Evolutionary conservation across 1,140 invertebrate genomes (phyloP), one percentile per base, ranked within the genome.

Genomic region (Cydia strobilella): DNA sequence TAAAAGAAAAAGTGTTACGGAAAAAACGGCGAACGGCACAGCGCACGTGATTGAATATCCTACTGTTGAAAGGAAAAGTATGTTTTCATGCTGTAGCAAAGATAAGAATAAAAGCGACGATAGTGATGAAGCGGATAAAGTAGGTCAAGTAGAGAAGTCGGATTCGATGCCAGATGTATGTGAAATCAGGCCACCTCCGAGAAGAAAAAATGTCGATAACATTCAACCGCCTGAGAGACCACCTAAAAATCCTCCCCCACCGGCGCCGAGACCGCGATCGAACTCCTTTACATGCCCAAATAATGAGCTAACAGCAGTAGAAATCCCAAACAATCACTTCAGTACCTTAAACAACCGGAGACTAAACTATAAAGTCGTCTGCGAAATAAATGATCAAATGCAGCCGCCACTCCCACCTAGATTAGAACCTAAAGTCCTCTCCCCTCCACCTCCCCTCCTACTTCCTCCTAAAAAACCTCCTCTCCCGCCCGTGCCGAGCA

Each of bases 391-490:
- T 73, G 90, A 92, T 75, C 84, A 82, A 74, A 75, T 72, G 23
- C 80, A 82, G 10, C 94, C 94, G 7, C 90, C 92, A 74, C 72
- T 95, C 74, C 94, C 94, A 48, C 94, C 94, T 3, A 88, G 94
- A 82, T 84, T 91, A 76, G 92, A 93, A 66, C 88, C 81, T 63
- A 93, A 91, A 73, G 82, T 82, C 2, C 88, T 94, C 10, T 84
- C 94, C n/a, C 94, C 94, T 48, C 94, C 95, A 1, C 94, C 93
- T 27, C 95, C 94, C 69, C 82, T 95, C 83, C 86, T 93, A 80
- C 77, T 95, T 81, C 94, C 95, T 15, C 94, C 95, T 35, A 95
- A 95, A 85, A 96, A 96, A 88, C 96, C 95, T 54, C 96, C 95
- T 13, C 84, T 96, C 77, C 96, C 96, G 76, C 95, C 95, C 9